phyloP scores from a whole-genome alignment of 2,797 vertebrate genomes.

The Phoxinus dragarum region DNA sequence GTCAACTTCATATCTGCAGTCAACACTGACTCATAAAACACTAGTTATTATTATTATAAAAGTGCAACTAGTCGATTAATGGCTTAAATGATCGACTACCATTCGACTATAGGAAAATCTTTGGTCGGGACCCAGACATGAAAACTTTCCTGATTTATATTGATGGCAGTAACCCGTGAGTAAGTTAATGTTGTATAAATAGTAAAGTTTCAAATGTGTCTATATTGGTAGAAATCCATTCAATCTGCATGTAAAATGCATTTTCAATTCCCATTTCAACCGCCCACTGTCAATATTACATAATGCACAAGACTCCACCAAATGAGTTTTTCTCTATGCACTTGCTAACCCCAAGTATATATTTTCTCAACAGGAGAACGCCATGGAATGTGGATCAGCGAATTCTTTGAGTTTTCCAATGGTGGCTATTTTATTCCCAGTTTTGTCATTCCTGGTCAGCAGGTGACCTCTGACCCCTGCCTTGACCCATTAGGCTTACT shows the following conservation, averaged over 20 bases:
- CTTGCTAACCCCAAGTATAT: constrained; percentile 25
- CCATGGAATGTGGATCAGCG: constrained; percentile 93
- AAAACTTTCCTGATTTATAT: no score
- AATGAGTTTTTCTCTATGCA: background rate
- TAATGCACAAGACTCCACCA: background rate
- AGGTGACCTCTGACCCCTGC: constrained; percentile 93
- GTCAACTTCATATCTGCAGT: no score
- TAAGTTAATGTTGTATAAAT: background rate
- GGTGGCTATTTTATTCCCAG: constrained; percentile 77
- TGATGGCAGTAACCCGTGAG: no score
- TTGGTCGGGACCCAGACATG: background rate
- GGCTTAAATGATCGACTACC: background rate
- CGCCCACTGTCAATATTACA: background rate
- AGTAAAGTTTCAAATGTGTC: background rate
- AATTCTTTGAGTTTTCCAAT: constrained; percentile 74
- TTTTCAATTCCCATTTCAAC: background rate
- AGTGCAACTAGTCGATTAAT: background rate
- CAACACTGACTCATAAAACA: background rate
- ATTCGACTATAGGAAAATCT: background rate
- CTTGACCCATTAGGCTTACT: constrained; percentile 69
- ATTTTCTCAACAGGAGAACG: constrained; percentile 86
- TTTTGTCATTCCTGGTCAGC: constrained; percentile 80
- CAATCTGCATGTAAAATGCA: background rate
- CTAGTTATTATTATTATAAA: background rate
- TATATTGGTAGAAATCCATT: background rate